phyloP scores from a whole-genome alignment of 2,113 vertebrate species.

The Megaleporinus macrocephalus region DNA sequence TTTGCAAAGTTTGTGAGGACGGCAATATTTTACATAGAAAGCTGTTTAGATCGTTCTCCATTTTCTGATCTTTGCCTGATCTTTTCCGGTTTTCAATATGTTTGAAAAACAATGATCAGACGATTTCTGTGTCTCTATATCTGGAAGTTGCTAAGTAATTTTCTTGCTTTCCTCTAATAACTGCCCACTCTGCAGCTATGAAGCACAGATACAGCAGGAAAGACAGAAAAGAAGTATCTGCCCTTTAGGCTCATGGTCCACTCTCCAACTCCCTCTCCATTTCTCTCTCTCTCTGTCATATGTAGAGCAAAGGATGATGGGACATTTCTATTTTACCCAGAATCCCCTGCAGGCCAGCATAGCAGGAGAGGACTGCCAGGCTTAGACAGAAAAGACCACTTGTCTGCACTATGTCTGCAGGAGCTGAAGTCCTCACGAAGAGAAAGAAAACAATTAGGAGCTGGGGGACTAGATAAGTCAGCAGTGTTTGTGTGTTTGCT shows the following conservation, averaged over 20 bases:
- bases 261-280: too few species aligned
- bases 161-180: slow-evolving; percentile 9
- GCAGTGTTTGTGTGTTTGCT: neutral
- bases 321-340: slow-evolving; percentile 29
- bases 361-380: slow-evolving; percentile 19
- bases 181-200: slow-evolving; percentile 3
- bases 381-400: slow-evolving; percentile 22
- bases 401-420: slow-evolving; percentile 47
- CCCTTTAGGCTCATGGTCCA: neutral
- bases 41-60: too few species aligned
- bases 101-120: neutral
- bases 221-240: slow-evolving; percentile 15
- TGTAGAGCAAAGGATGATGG: slow-evolving; percentile 5
- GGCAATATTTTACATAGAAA: too few species aligned
- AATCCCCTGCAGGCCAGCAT: slow-evolving; percentile 14
- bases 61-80: too few species aligned
- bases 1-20: too few species aligned
- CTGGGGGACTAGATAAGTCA: too few species aligned
- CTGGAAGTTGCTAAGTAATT: neutral
- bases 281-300: too few species aligned
- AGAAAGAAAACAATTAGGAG: neutral
- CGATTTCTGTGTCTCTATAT: slow-evolving; percentile 8
- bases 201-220: neutral
- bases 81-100: too few species aligned
- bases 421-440: slow-evolving; percentile 13